Percentiles rank a stretch among this genome's conserved stretches.
phyloP scores from a whole-genome alignment of 92 coral and sea anemone species.

The Chrysogorgia sp. region DNA sequence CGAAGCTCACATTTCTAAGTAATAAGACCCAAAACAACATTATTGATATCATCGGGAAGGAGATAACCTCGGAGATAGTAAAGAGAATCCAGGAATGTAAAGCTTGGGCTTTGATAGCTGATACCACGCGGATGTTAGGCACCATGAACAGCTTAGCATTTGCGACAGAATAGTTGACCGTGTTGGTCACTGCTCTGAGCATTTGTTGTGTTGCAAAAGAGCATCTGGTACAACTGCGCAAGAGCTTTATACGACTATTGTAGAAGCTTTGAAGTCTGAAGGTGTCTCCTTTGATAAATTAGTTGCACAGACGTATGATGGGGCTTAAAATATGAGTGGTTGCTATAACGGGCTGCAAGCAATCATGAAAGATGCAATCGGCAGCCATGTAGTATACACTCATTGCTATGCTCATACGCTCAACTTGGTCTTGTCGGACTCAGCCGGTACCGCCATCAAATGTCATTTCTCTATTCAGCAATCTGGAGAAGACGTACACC shows the following conservation, averaged over 20 bases:
- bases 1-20: too few species aligned
- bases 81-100: conserved; percentile 7
- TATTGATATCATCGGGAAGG: too few species aligned
- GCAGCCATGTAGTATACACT: too few species aligned
- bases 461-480: too few species aligned
- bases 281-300: background rate
- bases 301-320: conserved; percentile 6
- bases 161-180: background rate
- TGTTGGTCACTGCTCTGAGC: background rate
- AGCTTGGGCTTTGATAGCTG: conserved; percentile 24
- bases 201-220: conserved; percentile 13
- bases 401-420: too few species aligned
- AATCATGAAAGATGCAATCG: too few species aligned
- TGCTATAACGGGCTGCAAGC: background rate
- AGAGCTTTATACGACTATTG: conserved; percentile 44
- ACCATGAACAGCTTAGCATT: conserved; percentile 4
- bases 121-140: conserved; percentile 18
- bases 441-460: too few species aligned
- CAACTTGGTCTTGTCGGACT: too few species aligned
- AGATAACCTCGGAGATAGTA: background rate
- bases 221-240: conserved; percentile 11
- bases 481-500: too few species aligned
- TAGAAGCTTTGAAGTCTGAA: too few species aligned
- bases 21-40: too few species aligned
- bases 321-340: conserved; percentile 2